Percentiles rank a stretch among this genome's conserved stretches.
phyloP scores from a whole-genome alignment of 2,888 invertebrate genomes.

The Himalopsyche japonica region DNA sequence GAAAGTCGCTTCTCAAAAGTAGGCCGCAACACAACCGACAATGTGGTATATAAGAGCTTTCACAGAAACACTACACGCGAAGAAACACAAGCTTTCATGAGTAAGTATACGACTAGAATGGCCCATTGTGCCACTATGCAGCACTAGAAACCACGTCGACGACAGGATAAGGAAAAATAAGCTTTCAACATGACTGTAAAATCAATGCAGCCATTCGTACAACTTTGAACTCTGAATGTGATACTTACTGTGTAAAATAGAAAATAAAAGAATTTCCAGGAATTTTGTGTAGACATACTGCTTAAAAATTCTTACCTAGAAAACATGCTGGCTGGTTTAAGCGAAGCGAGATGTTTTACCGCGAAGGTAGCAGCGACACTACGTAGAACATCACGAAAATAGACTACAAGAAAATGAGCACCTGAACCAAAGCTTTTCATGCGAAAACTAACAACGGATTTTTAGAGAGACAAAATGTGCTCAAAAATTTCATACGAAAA shows the following conservation, averaged over 20 bases:
- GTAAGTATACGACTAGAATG: not conserved
- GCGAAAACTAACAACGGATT: not conserved
- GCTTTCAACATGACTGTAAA: too few species aligned
- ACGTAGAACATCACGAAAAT: not conserved
- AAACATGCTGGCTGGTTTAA: not conserved
- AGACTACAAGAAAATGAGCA: not conserved
- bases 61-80: not conserved
- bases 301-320: not conserved
- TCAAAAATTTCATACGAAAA: not conserved
- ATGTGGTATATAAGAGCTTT: not conserved
- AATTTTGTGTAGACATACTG: too few species aligned
- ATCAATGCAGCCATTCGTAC: too few species aligned
- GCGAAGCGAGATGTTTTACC: not conserved
- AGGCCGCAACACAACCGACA: not conserved
- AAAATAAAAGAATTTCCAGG: too few species aligned
- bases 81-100: not conserved
- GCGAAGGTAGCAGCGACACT: not conserved
- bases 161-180: too few species aligned
- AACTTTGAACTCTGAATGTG: too few species aligned
- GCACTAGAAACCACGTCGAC: not conserved
- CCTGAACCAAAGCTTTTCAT: not conserved
- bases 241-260: too few species aligned
- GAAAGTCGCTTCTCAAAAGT: not conserved
- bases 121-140: not conserved
- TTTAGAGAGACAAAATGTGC: not conserved